Percentiles rank a stretch among this genome's conserved stretches.
Evolutionary conservation across 2,797 vertebrate species (phyloP).

Genomic region (Acropternis orthonyx): DNA sequence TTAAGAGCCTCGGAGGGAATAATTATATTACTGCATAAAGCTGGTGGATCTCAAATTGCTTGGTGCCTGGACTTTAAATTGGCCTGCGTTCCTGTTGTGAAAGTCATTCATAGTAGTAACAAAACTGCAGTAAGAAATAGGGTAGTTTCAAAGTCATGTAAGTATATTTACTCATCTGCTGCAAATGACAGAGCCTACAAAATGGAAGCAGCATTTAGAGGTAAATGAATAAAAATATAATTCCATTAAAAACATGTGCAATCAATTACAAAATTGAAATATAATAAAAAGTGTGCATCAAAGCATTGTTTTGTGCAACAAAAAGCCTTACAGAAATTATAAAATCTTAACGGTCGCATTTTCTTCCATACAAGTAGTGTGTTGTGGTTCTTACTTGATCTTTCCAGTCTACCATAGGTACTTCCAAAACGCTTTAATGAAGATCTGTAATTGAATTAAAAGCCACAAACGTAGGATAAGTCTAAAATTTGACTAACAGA

Average conservation of each 20-base stretch:
- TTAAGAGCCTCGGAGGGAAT: conserved; percentile 86
- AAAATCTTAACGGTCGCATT: neutral
- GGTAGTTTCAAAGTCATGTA: conserved; percentile 80
- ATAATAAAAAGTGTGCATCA: neutral
- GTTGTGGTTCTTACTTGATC: neutral
- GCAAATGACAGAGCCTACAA: conserved; percentile 6
- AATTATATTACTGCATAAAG: conserved; percentile 87
- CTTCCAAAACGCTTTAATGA: neutral
- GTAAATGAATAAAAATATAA: neutral
- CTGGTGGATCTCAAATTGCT: conserved; percentile 85
- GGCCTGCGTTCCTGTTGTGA: conserved; percentile 82
- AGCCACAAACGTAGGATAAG: neutral
- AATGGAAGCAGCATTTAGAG: neutral
- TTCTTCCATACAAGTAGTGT: neutral
- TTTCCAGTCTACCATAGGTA: neutral
- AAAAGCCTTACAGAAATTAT: neutral
- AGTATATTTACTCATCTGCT: conserved; percentile 48
- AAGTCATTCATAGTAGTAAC: conserved; percentile 78
- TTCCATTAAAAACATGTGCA: neutral
- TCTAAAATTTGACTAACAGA: neutral
- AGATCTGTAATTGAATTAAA: neutral
- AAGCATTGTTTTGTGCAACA: neutral
- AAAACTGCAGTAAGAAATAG: conserved; percentile 70
- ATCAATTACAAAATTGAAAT: neutral
- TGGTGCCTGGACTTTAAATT: conserved; percentile 85